phyloP scores from a whole-genome alignment of 2,797 vertebrate genomes.

The Sarcophilus harrisii region DNA sequence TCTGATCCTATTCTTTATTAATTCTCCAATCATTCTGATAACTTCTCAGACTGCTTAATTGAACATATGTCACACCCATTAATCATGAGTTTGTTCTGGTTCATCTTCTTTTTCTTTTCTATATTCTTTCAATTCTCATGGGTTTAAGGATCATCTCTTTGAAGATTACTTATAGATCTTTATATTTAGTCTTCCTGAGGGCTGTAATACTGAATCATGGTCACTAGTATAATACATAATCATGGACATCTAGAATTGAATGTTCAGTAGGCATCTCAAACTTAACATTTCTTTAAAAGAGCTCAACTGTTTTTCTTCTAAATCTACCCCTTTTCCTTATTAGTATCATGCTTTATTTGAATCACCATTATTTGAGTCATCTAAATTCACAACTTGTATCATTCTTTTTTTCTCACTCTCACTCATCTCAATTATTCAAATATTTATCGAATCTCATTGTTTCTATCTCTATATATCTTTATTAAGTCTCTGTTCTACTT shows the following conservation, averaged over 20 bases:
- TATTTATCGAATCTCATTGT: not conserved
- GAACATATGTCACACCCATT: not conserved
- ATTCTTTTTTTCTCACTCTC: not conserved
- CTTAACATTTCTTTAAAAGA: not conserved
- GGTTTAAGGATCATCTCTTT: not conserved
- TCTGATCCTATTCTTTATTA: not conserved
- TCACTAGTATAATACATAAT: not conserved
- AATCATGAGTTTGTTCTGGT: not conserved
- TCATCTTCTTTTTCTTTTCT: not conserved
- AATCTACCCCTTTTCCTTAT: not conserved
- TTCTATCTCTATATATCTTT: too few relatives aligned
- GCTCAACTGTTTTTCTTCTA: not conserved
- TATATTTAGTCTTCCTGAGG: not conserved
- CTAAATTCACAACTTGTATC: not conserved
- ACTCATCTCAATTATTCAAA: not conserved
- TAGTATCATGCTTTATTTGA: not conserved
- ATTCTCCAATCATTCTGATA: not conserved
- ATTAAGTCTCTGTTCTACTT: not conserved
- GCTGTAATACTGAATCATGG: not conserved
- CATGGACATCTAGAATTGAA: not conserved
- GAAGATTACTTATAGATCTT: not conserved
- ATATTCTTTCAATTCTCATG: not conserved
- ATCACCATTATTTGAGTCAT: not conserved
- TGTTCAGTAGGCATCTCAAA: not conserved
- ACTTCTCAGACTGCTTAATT: not conserved